Percentiles rank a stretch among this genome's conserved stretches.
Evolutionary conservation across 2,888 invertebrate species (phyloP).

Genomic region (Empis stercorea): DNA sequence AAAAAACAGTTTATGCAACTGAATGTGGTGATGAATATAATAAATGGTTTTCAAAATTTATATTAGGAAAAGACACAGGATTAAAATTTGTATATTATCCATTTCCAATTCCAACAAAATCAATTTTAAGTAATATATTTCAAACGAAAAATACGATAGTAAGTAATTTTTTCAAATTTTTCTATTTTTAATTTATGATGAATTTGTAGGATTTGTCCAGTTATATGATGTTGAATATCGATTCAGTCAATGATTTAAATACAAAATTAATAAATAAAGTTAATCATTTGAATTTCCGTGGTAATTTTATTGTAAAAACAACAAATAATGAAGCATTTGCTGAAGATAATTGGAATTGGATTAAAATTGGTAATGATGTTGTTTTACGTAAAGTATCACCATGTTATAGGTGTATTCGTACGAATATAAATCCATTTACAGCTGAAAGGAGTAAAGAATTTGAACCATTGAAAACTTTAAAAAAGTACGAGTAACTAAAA

Average conservation of each 20-base stretch:
- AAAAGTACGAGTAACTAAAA: slow-evolving; percentile 42
- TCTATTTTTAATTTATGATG: too few relatives aligned
- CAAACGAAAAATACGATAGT: too few relatives aligned
- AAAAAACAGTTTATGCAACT: too few relatives aligned
- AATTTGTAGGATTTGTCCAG: too few relatives aligned
- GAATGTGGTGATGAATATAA: too few relatives aligned
- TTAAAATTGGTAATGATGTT: slow-evolving; percentile 45
- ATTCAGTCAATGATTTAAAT: slow-evolving; percentile 55
- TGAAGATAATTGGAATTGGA: slow-evolving; percentile 59
- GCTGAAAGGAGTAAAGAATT: slow-evolving; percentile 44
- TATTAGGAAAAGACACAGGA: too few relatives aligned
- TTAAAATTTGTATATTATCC: too few relatives aligned
- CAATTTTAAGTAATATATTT: too few relatives aligned
- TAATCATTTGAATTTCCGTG: slow-evolving; percentile 46
- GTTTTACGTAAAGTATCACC: slow-evolving; percentile 22
- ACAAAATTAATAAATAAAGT: slow-evolving; percentile 40
- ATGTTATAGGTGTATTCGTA: slow-evolving; percentile 50
- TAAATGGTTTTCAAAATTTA: too few relatives aligned
- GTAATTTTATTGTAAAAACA: slow-evolving; percentile 51
- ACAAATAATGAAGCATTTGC: slow-evolving; percentile 44
- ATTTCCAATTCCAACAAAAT: too few relatives aligned
- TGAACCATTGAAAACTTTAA: slow-evolving; percentile 54
- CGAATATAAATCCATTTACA: slow-evolving; percentile 54
- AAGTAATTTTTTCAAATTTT: too few relatives aligned
- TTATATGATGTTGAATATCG: slow-evolving; percentile 53